These are phyloP conservation scores for Dolichopus griseipennis DNA, from an alignment of 2,888 invertebrate species.

Conservation along the genomic window DNA sequence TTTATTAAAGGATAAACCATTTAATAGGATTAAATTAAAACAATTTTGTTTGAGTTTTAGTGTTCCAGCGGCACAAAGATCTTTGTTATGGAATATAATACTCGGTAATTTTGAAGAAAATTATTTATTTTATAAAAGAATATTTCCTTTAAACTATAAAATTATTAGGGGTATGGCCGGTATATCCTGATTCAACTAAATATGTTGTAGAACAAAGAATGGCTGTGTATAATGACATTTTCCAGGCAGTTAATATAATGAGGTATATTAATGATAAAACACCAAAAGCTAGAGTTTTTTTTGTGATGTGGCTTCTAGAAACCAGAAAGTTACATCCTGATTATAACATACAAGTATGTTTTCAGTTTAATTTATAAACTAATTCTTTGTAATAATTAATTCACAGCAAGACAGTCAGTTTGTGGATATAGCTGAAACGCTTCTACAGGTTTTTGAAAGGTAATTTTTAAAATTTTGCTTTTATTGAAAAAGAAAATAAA, in stretches of 20 bases:
- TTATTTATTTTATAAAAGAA: neutral
- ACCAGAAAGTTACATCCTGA: slow-evolving; percentile 54
- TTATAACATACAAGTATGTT: slow-evolving; percentile 43
- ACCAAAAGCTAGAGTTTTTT: slow-evolving; percentile 57
- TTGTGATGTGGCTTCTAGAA: slow-evolving; percentile 75
- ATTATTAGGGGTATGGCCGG: slow-evolving; percentile 61
- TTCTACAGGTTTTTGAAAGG: slow-evolving; percentile 58
- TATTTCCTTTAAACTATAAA: neutral
- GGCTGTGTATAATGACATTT: slow-evolving; percentile 65
- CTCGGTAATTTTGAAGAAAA: slow-evolving; percentile 48
- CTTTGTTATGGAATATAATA: slow-evolving; percentile 74
- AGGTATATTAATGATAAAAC: slow-evolving; percentile 55
- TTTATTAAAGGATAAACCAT: slow-evolving; percentile 72
- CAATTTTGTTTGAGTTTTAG: slow-evolving; percentile 80
- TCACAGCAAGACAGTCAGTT: slow-evolving; percentile 49
- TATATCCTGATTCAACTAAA: slow-evolving; percentile 64
- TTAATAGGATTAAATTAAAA: slow-evolving; percentile 68
- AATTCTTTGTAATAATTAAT: slow-evolving; percentile 23
- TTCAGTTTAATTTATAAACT: too few species aligned
- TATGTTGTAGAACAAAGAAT: slow-evolving; percentile 66
- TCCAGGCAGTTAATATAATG: slow-evolving; percentile 60
- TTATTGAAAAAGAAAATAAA: too few species aligned
- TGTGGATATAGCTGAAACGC: slow-evolving; percentile 57
- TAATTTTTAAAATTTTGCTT: neutral
- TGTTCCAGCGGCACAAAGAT: slow-evolving; percentile 69